Conservation (phyloP, 2,888 invertebrate species). For the Amblyjoppa fuscipennis region DNA sequence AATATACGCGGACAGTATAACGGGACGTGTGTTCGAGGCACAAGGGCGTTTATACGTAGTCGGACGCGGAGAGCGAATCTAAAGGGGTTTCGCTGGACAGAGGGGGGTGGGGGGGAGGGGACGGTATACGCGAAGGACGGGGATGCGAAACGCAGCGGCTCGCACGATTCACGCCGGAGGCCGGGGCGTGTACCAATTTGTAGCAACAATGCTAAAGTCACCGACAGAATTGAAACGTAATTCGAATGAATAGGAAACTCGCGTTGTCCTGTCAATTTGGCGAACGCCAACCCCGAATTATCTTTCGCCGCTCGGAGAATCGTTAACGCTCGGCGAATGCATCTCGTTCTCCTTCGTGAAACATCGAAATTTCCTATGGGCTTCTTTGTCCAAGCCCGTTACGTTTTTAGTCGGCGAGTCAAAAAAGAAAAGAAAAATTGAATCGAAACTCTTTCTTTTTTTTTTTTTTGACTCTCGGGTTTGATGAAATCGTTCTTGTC, state of each 20-base stretch:
- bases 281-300: conserved; percentile 81
- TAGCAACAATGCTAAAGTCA: conserved; percentile 85
- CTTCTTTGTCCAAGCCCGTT: not conserved
- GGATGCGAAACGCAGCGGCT: conserved; percentile 8
- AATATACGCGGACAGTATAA: conserved; percentile 49
- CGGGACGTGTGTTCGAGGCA: conserved; percentile 60
- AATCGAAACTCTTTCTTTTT: conserved; percentile 19
- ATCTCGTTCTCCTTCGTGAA: not conserved
- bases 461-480: conserved; percentile 16
- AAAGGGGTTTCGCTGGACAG: not conserved
- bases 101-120: not conserved
- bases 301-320: conserved; percentile 75
- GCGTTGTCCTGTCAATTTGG: conserved; percentile 84
- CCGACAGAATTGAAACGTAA: conserved; percentile 84
- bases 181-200: conserved; percentile 85
- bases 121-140: no score
- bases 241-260: conserved; percentile 83
- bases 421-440: not conserved
- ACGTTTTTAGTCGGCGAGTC: conserved; percentile 23
- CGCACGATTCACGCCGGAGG: conserved; percentile 71
- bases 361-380: no score
- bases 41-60: conserved; percentile 59
- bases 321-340: not conserved
- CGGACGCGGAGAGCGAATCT: conserved; percentile 65
- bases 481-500: not conserved